Conservation (phyloP, 2,888 invertebrate species). For the Coenonympha arcania region DNA sequence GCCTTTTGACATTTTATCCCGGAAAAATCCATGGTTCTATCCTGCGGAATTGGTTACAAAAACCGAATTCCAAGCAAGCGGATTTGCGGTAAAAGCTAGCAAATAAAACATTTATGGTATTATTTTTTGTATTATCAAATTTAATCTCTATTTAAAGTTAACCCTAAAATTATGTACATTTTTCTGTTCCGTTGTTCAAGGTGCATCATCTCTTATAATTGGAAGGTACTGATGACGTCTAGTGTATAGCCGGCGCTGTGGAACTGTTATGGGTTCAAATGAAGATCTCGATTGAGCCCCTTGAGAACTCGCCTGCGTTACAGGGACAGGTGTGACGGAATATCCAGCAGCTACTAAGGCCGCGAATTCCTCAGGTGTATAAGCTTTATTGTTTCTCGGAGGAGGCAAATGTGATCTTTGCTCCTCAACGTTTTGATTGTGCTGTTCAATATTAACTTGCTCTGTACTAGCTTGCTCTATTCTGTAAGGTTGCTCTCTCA, state of each 20-base stretch:
- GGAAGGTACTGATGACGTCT: slow-evolving; percentile 65
- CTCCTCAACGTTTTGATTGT: slow-evolving; percentile 53
- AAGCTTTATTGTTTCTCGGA: slow-evolving; percentile 67
- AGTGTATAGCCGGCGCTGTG: slow-evolving; percentile 32
- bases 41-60: too few species aligned
- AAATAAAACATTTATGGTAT: slow-evolving; percentile 2
- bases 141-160: slow-evolving; percentile 47
- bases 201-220: slow-evolving; percentile 63
- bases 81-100: too few species aligned
- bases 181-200: slow-evolving; percentile 44
- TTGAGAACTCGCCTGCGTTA: slow-evolving; percentile 46
- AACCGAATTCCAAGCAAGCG: too few species aligned
- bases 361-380: slow-evolving; percentile 69
- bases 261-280: slow-evolving; percentile 41
- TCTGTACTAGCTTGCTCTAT: slow-evolving; percentile 37
- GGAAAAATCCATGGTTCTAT: too few species aligned
- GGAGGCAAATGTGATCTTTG: slow-evolving; percentile 63
- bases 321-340: slow-evolving; percentile 67
- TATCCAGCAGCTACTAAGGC: slow-evolving; percentile 68
- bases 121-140: slow-evolving; percentile 19
- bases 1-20: too few species aligned
- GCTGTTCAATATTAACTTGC: slow-evolving; percentile 44
- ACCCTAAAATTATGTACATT: slow-evolving; percentile 55
- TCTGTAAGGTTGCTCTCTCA: slow-evolving; percentile 32
- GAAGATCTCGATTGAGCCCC: slow-evolving; percentile 59